Evolutionary conservation across 2,113 vertebrate species (phyloP).

Genomic region (Crotophaga sulcirostris): DNA sequence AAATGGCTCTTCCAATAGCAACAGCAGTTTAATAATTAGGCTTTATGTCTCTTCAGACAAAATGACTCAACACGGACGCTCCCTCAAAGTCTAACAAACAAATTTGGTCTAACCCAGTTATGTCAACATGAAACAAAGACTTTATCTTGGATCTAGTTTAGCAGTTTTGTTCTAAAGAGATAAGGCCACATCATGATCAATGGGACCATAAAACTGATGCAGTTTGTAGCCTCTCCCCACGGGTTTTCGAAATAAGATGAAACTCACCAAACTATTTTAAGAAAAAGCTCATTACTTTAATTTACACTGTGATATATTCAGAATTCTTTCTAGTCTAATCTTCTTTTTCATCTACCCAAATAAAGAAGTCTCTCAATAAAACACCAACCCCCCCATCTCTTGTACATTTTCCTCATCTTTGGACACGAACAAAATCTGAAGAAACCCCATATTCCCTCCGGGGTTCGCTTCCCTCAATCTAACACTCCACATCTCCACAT

Average conservation of each 20-base stretch:
- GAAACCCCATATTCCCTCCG: neutral
- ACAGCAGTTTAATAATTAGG: constrained; percentile 70
- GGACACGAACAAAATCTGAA: neutral
- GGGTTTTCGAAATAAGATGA: constrained; percentile 18
- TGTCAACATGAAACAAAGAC: constrained; percentile 76
- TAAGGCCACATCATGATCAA: constrained; percentile 66
- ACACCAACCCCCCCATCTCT: neutral
- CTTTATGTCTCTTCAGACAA: constrained; percentile 53
- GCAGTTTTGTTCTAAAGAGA: constrained; percentile 69
- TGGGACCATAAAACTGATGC: constrained; percentile 33
- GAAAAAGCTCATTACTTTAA: neutral
- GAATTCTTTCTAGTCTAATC: neutral
- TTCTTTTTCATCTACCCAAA: neutral
- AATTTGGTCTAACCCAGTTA: constrained; percentile 70
- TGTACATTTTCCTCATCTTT: neutral
- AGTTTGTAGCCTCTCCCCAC: constrained; percentile 57
- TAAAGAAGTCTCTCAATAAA: constrained; percentile 6
- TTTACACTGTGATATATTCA: neutral
- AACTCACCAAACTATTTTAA: neutral
- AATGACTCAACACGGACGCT: constrained; percentile 57
- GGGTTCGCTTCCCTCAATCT: neutral
- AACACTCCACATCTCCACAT: neutral
- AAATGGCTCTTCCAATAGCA: constrained; percentile 44
- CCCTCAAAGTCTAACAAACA: constrained; percentile 70
- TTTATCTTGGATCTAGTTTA: constrained; percentile 69